Evolutionary conservation across 1,140 invertebrate species (phyloP).

Genomic region (Heliothis virescens): DNA sequence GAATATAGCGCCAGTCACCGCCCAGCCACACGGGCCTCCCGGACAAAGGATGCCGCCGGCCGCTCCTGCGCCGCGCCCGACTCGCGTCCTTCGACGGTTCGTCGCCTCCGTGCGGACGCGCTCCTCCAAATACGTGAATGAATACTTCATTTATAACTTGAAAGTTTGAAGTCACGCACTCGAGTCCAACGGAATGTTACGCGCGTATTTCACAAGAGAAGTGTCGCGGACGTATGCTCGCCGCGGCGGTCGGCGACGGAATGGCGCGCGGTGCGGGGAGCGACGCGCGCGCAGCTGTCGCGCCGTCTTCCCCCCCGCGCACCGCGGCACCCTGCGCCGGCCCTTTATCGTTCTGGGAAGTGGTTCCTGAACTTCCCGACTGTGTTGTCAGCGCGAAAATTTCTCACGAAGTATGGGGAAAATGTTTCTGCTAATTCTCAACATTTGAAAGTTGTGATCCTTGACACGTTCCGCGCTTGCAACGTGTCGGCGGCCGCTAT

Average conservation of each 20-base stretch:
- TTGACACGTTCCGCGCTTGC: conserved; percentile 71
- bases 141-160: conserved; percentile 57
- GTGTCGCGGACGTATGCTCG: conserved; percentile 57
- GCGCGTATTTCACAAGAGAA: conserved; percentile 59
- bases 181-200: conserved; percentile 63
- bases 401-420: conserved; percentile 68
- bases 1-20: conserved; percentile 84
- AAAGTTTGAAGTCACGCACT: conserved; percentile 73
- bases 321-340: conserved; percentile 60
- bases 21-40: conserved; percentile 81
- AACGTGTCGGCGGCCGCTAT: conserved; percentile 63
- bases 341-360: conserved; percentile 85
- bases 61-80: conserved; percentile 67
- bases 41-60: conserved; percentile 69
- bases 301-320: conserved; percentile 62
- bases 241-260: conserved; percentile 68
- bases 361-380: conserved; percentile 84
- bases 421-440: conserved; percentile 51
- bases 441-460: conserved; percentile 76
- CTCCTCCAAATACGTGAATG: conserved; percentile 47
- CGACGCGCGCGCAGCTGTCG: conserved; percentile 80
- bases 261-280: conserved; percentile 71
- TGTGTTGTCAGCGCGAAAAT: conserved; percentile 67
- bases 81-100: conserved; percentile 51
- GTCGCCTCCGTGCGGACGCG: conserved; percentile 39